Conservation (phyloP, 1,140 invertebrate species). For the Berghia stephanieae region DNA sequence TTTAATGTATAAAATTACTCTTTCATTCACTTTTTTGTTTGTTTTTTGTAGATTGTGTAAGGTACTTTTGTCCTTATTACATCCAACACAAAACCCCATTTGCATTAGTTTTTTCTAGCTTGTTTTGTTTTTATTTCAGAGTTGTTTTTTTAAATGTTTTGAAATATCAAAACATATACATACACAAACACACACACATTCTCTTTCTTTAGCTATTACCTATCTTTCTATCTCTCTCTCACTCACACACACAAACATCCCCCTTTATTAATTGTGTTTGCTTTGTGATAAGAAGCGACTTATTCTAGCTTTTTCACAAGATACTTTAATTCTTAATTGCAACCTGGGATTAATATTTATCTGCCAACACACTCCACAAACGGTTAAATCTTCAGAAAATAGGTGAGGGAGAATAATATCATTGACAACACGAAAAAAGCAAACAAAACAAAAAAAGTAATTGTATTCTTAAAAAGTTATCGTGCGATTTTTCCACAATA, state of each 20-base stretch:
- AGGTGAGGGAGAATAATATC: not conserved
- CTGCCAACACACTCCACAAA: no score
- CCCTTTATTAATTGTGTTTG: not conserved
- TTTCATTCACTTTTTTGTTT: no score
- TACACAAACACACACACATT: not conserved
- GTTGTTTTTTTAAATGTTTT: not conserved
- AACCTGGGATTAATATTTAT: no score
- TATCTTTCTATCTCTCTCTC: constrained; percentile 13
- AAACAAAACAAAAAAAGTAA: not conserved
- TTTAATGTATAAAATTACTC: no score
- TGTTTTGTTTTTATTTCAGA: not conserved
- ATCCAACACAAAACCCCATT: no score
- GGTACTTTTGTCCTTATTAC: no score
- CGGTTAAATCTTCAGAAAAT: not conserved
- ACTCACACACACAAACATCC: not conserved
- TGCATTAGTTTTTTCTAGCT: not conserved
- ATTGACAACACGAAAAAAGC: not conserved
- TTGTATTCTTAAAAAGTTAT: not conserved
- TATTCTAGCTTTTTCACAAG: not conserved
- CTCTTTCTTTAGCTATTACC: not conserved
- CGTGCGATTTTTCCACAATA: not conserved
- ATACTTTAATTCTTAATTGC: not conserved
- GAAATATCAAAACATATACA: not conserved
- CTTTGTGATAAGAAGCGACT: not conserved
- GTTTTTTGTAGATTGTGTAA: no score